Evolutionary conservation across 2,113 vertebrate genomes (phyloP).

Genomic region (Echinops telfairi): DNA sequence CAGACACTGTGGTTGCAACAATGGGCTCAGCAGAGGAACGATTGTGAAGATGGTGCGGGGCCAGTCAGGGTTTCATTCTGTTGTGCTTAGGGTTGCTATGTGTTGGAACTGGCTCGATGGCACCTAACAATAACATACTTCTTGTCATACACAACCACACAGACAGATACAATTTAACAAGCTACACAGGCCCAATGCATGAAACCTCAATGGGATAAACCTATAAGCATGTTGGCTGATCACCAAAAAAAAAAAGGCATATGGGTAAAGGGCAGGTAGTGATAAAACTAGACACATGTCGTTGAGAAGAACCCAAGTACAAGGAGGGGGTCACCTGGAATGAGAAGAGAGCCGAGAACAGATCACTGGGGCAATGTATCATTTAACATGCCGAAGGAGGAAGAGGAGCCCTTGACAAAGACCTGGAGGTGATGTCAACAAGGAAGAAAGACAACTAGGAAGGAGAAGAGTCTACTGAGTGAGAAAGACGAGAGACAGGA

Average conservation of each 20-base stretch:
- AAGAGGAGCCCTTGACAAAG: not conserved
- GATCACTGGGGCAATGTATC: not conserved
- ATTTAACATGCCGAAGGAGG: not conserved
- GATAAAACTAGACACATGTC: not conserved
- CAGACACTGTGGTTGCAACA: no score
- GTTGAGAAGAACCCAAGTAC: not conserved
- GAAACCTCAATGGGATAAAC: no score
- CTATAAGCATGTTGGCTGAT: no score
- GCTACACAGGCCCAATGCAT: no score
- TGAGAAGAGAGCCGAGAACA: not conserved
- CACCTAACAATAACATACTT: no score
- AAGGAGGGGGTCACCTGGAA: not conserved
- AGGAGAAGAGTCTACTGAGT: not conserved
- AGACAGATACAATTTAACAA: not conserved
- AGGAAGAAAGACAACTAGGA: not conserved
- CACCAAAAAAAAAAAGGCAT: not conserved
- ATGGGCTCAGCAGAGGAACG: no score
- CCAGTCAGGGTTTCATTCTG: no score
- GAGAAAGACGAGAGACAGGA: not conserved
- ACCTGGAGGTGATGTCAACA: not conserved
- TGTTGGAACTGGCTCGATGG: no score
- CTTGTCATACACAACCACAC: no score
- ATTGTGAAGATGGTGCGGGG: no score
- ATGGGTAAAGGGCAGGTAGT: no score
- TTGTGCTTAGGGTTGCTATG: no score